Evolutionary conservation across 2,113 vertebrate species (phyloP).

Genomic region (Meles meles): DNA sequence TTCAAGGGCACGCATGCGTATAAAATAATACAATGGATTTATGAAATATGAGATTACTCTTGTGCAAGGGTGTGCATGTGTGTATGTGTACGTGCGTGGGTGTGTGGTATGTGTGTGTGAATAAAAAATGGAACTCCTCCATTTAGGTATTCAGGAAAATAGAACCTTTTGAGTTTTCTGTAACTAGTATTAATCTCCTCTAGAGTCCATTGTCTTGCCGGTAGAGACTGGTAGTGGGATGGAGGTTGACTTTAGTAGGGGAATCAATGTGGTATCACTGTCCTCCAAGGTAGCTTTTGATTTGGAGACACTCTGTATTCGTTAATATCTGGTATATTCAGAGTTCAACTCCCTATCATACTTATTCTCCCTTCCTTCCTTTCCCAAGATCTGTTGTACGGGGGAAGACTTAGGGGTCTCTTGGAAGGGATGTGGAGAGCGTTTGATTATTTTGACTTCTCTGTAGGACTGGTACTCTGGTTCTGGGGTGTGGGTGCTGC

Average conservation of each 20-base stretch:
- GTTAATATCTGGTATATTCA: not conserved
- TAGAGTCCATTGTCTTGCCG: too few relatives aligned
- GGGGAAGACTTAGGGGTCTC: not conserved
- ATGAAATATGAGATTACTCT: not conserved
- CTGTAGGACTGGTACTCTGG: not conserved
- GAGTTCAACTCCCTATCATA: not conserved
- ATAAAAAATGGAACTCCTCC: not conserved
- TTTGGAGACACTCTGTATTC: not conserved
- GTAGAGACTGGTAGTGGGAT: not conserved
- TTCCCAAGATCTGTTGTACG: not conserved
- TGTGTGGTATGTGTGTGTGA: not conserved
- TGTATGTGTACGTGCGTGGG: too few relatives aligned
- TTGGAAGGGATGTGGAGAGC: fast-evolving
- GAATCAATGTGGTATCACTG: not conserved
- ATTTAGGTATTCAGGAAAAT: not conserved
- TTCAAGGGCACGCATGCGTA: not conserved
- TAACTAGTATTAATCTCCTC: not conserved
- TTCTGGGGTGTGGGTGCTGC: not conserved
- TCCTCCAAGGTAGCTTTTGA: not conserved
- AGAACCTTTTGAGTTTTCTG: not conserved
- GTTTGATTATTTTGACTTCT: not conserved
- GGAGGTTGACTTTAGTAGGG: not conserved
- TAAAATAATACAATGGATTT: not conserved
- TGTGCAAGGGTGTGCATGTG: not conserved
- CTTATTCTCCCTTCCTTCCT: not conserved